Evolutionary conservation across 2,888 invertebrate species (phyloP), one percentile per base, ranked within the genome.

Genomic region (Perizoma flavofasciatum): DNA sequence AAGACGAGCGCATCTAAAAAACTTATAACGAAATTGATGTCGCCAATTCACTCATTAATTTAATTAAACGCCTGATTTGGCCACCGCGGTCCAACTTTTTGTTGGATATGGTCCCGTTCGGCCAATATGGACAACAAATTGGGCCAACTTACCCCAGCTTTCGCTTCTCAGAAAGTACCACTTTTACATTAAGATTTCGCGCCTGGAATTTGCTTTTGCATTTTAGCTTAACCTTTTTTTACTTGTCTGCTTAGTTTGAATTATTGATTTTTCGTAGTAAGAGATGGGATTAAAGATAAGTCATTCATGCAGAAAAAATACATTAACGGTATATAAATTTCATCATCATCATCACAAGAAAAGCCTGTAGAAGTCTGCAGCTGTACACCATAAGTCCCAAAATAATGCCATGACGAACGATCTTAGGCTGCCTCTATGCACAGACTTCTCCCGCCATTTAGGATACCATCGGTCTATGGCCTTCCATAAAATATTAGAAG

Each of bases 141-240:
- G 67, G 73, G 75, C 69, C 76, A 73, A 69, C 70, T 55, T 48
- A 46, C 50, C 59, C 59, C 34, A 39, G 46, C 73, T 72, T 72
- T 73, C 70, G 63, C 49, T 71, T 73, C 69, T 66, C 49, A 52
- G 69, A 66, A 72, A 69, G 64, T 63, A 63, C 65, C 8, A 56
- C 63, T 61, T 59, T 67, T 61, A 62, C 65, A 64, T 70, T 67
- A 57, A 55, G 60, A 61, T 63, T 51, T 10, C 35, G 35, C 59
- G 56, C 50, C 47, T 41, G 37, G 7, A 6, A 6, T 7, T 7
- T 7, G 4, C 37, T 37, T 5, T 7, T 6, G 37, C 0, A 37
- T 22, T 22, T 22, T 22, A 37, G 7, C 5, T 37, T 4, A 37
- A 6, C 4, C 1, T 37, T 7, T 22, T 22, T 6, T 7, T 44